These are phyloP conservation scores for Oryzias dopingdopingensis DNA, from an alignment of 2,797 vertebrate genomes.

Conservation along the genomic window DNA sequence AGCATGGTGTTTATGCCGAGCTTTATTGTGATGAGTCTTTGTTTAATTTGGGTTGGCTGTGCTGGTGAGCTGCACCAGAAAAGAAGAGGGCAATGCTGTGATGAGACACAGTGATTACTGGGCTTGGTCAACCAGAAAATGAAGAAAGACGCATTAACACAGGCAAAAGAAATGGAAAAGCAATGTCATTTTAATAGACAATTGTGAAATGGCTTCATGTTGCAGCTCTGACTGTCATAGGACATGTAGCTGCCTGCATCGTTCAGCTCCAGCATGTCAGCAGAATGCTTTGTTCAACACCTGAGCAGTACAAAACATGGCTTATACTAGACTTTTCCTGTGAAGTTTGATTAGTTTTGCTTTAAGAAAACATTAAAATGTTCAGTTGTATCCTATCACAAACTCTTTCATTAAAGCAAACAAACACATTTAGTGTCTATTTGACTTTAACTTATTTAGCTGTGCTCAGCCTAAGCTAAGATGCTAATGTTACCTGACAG, in stretches of 20 bases:
- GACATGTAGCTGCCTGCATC: slow-evolving; percentile 27
- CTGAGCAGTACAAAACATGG: slow-evolving; percentile 2
- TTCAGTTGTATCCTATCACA: no score
- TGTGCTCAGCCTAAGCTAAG: no score
- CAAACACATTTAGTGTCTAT: no score
- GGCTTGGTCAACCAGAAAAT: slow-evolving; percentile 79
- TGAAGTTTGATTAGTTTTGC: no score
- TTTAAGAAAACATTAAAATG: no score
- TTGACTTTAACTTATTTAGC: no score
- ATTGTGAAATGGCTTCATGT: slow-evolving; percentile 48
- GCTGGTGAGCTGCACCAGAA: slow-evolving; percentile 54
- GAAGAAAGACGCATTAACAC: slow-evolving; percentile 77
- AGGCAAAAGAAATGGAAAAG: slow-evolving; percentile 70
- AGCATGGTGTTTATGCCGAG: slow-evolving; percentile 69
- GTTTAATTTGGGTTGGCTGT: slow-evolving; percentile 72
- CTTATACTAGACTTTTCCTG: neutral
- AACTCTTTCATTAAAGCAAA: no score
- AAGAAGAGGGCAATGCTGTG: slow-evolving; percentile 64
- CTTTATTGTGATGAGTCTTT: slow-evolving; percentile 76
- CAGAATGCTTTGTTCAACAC: slow-evolving; percentile 16
- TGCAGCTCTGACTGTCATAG: slow-evolving; percentile 24
- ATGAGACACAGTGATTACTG: slow-evolving; percentile 76
- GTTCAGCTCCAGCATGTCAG: slow-evolving; percentile 24
- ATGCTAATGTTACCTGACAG: no score
- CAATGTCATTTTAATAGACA: slow-evolving; percentile 63